Conservation (phyloP, 2,113 vertebrate genomes). For the Gambusia affinis region DNA sequence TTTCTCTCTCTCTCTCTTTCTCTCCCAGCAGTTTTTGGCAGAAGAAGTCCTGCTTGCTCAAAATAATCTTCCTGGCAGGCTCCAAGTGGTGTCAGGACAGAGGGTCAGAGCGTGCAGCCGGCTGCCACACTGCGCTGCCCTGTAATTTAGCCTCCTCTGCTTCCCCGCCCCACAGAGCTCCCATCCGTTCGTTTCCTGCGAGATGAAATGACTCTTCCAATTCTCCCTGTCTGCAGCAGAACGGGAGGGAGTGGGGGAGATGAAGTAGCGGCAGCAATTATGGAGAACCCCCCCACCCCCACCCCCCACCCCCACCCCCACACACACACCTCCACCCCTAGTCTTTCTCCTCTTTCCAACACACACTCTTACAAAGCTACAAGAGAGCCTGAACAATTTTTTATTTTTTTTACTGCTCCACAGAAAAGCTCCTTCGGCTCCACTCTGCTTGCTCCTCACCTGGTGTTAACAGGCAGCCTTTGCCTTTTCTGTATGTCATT, state of each 20-base stretch:
- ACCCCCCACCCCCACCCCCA: too few relatives aligned
- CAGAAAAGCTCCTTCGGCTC: constrained; percentile 48
- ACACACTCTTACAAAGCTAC: constrained; percentile 57
- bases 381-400: constrained; percentile 45
- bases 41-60: constrained; percentile 23
- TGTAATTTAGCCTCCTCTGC: constrained; percentile 68
- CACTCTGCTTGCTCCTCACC: constrained; percentile 55
- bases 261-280: constrained; percentile 73
- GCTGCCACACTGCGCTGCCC: constrained; percentile 36
- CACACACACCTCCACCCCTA: neutral
- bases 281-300: neutral
- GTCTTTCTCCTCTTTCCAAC: constrained; percentile 12
- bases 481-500: constrained; percentile 48
- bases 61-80: constrained; percentile 36
- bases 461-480: constrained; percentile 53
- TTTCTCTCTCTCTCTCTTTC: too few relatives aligned
- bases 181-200: constrained; percentile 70
- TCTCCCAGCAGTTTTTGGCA: constrained; percentile 10
- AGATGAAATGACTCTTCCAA: constrained; percentile 79
- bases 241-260: constrained; percentile 15
- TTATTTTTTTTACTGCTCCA: constrained; percentile 51
- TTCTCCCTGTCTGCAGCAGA: constrained; percentile 63
- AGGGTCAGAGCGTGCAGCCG: constrained; percentile 46
- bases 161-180: constrained; percentile 53
- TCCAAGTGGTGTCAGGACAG: constrained; percentile 47